Conservation (phyloP, 2,797 vertebrate species). For the Chiropotes sagulatus region DNA sequence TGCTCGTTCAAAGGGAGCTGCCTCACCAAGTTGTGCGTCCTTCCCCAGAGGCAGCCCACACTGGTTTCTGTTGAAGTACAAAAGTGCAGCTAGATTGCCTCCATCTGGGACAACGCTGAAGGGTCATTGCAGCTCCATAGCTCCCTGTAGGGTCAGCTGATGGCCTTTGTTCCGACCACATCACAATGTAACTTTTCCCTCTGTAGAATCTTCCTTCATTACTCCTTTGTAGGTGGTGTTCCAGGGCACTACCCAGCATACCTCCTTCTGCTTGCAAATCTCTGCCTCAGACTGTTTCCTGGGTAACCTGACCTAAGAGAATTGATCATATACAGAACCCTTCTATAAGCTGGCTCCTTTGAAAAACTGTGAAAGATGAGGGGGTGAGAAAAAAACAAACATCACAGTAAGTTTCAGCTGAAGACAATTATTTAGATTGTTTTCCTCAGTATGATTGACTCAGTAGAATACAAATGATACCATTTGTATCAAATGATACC, state of each 20-base stretch:
- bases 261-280: background rate
- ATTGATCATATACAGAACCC: background rate
- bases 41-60: rapidly evolving
- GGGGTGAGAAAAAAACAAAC: background rate
- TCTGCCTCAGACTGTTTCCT: background rate
- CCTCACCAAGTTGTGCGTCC: rapidly evolving
- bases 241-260: background rate
- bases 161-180: background rate
- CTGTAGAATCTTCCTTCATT: background rate
- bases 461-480: background rate
- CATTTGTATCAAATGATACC: background rate
- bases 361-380: background rate
- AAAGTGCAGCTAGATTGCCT: background rate
- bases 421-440: background rate
- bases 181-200: background rate
- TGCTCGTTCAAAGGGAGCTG: background rate
- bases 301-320: background rate
- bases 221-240: background rate
- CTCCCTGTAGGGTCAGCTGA: background rate
- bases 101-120: background rate
- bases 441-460: background rate
- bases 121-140: background rate
- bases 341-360: background rate
- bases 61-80: too few relatives aligned
- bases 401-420: background rate